Base-by-base conservation (phyloP, 2,888 invertebrate species). In the Sepiola atlantica region DNA sequence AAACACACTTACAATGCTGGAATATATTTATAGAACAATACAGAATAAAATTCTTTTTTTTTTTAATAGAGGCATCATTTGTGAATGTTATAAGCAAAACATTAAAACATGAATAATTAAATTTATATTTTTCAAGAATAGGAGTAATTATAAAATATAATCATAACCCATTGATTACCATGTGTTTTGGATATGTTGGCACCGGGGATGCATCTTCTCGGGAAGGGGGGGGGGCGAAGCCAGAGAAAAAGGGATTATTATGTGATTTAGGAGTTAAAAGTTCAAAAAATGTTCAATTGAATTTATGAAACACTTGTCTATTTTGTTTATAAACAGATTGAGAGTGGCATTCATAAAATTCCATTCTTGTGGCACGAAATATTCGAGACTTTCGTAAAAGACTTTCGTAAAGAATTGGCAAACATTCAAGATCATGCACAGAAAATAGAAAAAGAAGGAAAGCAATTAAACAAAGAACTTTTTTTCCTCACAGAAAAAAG, bases 21-120 rank as follows among this genome's bases (percentile, higher is more conserved):
- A 77, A 77, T 77, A 77, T 77, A 77, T 77, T n/a, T 32, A 77
- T 77, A 77, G 77, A 77, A 77, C n/a, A n/a, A 77, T 77, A 77
- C n/a, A 77, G 28, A n/a, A n/a, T 77, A 4, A 77, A 77, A 16
- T 77, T 77, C 6, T n/a, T 77, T 12, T 77, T 32, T 77, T 77
- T n/a, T 77, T 77, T 77, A n/a, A 77, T 77, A 77, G n/a, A 77
- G 77, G 77, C 77, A 77, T 77, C 77, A 77, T 32, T 32, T 77
- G 77, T 77, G 77, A 61, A 61, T 61, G 61, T 61, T 61, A 28
- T 61, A 10, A 77, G 32, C 77, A 77, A n/a, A 77, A 61, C 24
- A 77, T 77, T 77, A 77, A 77, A 77, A 77, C 32, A 32, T 77
- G 14, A 77, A 77, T 77, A 77, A 32, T 77, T n/a, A 77, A 18